Evolutionary conservation across 2,113 vertebrate genomes (phyloP), one percentile per base, ranked within the genome.

Genomic region (Aptenodytes forsteri): DNA sequence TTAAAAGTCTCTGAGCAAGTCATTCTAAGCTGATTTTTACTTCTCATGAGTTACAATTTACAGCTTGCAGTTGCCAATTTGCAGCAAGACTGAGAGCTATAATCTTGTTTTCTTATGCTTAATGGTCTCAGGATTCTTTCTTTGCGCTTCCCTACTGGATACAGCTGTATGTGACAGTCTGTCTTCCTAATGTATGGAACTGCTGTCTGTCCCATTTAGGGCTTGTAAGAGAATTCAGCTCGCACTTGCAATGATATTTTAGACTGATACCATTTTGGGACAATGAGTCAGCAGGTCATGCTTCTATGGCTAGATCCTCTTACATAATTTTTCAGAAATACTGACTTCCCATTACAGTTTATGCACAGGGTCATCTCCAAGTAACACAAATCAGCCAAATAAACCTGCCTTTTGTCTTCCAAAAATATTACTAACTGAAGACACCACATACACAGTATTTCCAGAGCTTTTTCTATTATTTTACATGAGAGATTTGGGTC

Each of bases 261-360:
- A 85, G 66, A 94, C 77, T 82, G 94, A 83, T 88, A 88, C 86
- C 79, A 93, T 95, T 96, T 87, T 69, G 58, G 70, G 66, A 94
- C 89, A 93, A 71, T 85, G 75, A 96, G 66, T 96, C 93, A 96
- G 89, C 93, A 90, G 91, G 93, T 87, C 84, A 95, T 1, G 4
- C 47, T 87, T 87, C 81, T 73, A 32, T 81, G 55, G 67, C 44
- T 92, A 88, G 71, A 92, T 58, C 21, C 11, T 64, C 46, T 84
- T 84, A 61, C 9, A 83, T 46, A 81, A 59, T 83, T 88, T 58
- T 91, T 94, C 90, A 90, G 75, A 92, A 92, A 83, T 70, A 86
- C 58, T 67, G 47, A 91, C n/a, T 96, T 94, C 46, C 44, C 2
- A 1, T 71, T 87, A 49, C 49, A 89, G 40, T 93, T 95, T 69